Percentiles rank a stretch among this genome's conserved stretches.
These are phyloP conservation scores for Scophthalmus maximus DNA, from an alignment of 2,113 vertebrate species.

Conservation along the genomic window DNA sequence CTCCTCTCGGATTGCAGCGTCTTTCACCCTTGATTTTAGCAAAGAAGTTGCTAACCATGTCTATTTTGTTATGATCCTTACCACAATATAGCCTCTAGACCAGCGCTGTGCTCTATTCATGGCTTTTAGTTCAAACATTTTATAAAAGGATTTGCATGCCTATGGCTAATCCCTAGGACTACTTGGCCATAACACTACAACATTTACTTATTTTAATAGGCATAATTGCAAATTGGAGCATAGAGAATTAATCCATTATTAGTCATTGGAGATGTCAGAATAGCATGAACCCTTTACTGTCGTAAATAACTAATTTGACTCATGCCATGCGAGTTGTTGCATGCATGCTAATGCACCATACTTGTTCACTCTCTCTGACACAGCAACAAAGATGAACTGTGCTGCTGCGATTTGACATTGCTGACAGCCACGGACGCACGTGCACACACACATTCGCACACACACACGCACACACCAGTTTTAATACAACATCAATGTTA, in stretches of 20 bases:
- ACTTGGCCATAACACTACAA: constrained; percentile 60
- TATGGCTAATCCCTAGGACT: constrained; percentile 65
- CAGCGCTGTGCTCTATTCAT: constrained; percentile 46
- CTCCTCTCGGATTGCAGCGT: too few species aligned
- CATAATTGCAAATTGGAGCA: constrained; percentile 79
- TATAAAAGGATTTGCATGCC: constrained; percentile 71
- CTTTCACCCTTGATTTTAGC: constrained; percentile 22
- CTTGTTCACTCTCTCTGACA: constrained; percentile 33
- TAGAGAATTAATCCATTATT: constrained; percentile 75
- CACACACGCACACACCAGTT: constrained; percentile 11
- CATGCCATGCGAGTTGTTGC: constrained; percentile 40
- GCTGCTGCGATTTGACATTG: constrained; percentile 39
- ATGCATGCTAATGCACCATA: constrained; percentile 26
- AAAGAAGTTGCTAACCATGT: constrained; percentile 24
- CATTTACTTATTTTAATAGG: constrained; percentile 71
- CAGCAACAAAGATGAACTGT: constrained; percentile 42
- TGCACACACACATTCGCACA: background rate
- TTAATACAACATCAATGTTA: constrained; percentile 36
- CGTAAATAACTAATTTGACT: constrained; percentile 49
- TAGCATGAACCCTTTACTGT: constrained; percentile 53
- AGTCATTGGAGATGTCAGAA: constrained; percentile 69
- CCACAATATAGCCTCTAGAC: constrained; percentile 24
- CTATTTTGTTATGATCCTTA: constrained; percentile 31
- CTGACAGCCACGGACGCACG: constrained; percentile 36
- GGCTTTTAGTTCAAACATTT: constrained; percentile 57